Base-by-base conservation (phyloP, 35 echinoderm and acorn worm species). In the Acanthaster planci region DNA sequence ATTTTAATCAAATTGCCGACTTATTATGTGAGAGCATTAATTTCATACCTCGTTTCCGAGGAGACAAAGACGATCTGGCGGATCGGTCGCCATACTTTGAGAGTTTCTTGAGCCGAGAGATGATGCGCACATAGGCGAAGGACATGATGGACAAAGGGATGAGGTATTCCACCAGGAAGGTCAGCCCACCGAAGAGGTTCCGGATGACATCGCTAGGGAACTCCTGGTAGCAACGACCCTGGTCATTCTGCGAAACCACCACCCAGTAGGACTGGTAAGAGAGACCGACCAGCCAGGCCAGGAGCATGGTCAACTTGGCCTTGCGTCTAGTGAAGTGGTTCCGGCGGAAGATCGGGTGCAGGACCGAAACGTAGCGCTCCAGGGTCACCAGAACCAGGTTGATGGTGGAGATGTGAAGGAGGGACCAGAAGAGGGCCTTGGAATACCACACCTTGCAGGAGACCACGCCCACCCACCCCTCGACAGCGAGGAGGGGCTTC, bases 201-300 rank as follows among this genome's bases (percentile, higher is more conserved):
- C 92, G 94, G 27, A 93, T 52, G 31, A 42, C 82, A 16, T 58
- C 52, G 30, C 81, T 97, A 0, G 94, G 50, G 86, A 87, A 97
- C 40, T 47, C 44, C 27, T 90, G 94, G 56, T 79, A 86, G 51
- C 94, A 97, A 17, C 16, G 22, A 19, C 90, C 77, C 3, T 52
- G n/a, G 34, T 55, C 26, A 22, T 42, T 55, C 59, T 87, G 53
- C 18, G 76, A 40, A 12, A 97, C 84, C n/a, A 87, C 56, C 55
- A 92, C 76, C 93, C 93, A 95, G n/a, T 93, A 92, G 40, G 83
- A 84, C 51, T 97, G 90, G 78, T 92, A 97, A 16, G 82, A 22
- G 1, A 92, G 50, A 37, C 90, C 94, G 31, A 89, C 68, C 15
- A 92, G 10, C 94, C 94, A 97, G 23, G 86, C 76, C 15, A 78